Evolutionary conservation across 2,797 vertebrate species (phyloP), one percentile per base, ranked within the genome.

Genomic region (Mionectes olivaceus): DNA sequence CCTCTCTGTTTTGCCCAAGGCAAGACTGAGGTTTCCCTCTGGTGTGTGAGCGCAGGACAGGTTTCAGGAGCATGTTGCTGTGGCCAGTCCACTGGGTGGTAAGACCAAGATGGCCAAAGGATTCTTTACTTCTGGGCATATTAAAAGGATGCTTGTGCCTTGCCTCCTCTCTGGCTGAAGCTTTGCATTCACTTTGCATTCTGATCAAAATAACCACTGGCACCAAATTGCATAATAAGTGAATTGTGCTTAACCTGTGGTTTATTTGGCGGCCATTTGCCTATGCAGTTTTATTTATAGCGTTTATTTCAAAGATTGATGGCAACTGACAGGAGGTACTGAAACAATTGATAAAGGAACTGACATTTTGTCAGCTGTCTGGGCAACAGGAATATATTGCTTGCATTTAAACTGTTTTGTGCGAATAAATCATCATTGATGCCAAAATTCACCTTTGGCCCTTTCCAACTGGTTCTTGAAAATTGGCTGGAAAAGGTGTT

Each of bases 291-390:
- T 97, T 95, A 95, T 97, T 98, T 97, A 96, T 94, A 92, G 79
- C 83, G 78, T 68, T 97, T 98, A 94, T 97, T 96, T 95, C 95
- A 94, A 90, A 97, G 97, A 98, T 96, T 97, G 97, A 98, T 98
- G 95, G 83, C 89, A 97, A 94, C 94, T 83, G 96, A 94, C 97
- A 97, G 95, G 87, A 94, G 53, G 69, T 96, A 93, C 94, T 91
- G 82, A 97, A 97, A 98, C 96, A 97, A 98, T 98, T 98, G 98
- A 98, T 99, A 98, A 98, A 98, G 97, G 87, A 61, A 92, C 90
- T 98, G 98, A 97, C 98, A 96, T 98, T 95, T 98, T 98, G 98
- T 98, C 98, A 98, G 97, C 94, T 96, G 95, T 96, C 93, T 97
- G 96, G 97, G 87, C 98, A 98, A 98, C 98, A 97, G 95, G 93